phyloP scores from a whole-genome alignment of 1,140 invertebrate genomes.

The Whitmania pigra region DNA sequence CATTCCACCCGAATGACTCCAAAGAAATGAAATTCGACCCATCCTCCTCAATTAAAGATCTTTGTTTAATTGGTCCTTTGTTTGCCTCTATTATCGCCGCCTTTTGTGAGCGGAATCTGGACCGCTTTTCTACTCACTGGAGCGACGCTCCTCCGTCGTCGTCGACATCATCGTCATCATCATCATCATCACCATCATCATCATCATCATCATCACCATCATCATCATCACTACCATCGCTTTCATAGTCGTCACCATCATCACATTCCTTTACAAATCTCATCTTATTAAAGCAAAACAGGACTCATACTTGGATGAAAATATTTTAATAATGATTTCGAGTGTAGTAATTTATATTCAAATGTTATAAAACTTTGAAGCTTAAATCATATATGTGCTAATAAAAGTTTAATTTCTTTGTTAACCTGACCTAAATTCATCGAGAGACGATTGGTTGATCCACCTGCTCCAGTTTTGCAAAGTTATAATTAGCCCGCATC shows the following conservation, averaged over 20 bases:
- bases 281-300: too few species aligned
- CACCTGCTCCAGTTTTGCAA: too few species aligned
- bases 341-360: too few species aligned
- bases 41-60: conserved; percentile 1
- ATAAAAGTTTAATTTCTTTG: not conserved
- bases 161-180: conserved; percentile 18
- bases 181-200: conserved; percentile 15
- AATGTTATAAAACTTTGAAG: too few species aligned
- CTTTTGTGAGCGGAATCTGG: conserved; percentile 1
- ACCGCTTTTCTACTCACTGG: not conserved
- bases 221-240: conserved; percentile 12
- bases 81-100: not conserved
- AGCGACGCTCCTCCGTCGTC: conserved; percentile 1
- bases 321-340: too few species aligned
- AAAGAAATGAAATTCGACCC: not conserved
- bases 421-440: too few species aligned
- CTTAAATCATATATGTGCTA: not conserved
- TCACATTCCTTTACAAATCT: too few species aligned
- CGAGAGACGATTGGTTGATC: too few species aligned
- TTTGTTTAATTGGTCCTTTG: not conserved
- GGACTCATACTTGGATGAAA: too few species aligned
- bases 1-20: conserved; percentile 1
- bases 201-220: conserved; percentile 10
- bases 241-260: too few species aligned
- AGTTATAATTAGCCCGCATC: too few species aligned